Evolutionary conservation across 2,888 invertebrate species (phyloP).

Genomic region (Clepsis dumicolana): DNA sequence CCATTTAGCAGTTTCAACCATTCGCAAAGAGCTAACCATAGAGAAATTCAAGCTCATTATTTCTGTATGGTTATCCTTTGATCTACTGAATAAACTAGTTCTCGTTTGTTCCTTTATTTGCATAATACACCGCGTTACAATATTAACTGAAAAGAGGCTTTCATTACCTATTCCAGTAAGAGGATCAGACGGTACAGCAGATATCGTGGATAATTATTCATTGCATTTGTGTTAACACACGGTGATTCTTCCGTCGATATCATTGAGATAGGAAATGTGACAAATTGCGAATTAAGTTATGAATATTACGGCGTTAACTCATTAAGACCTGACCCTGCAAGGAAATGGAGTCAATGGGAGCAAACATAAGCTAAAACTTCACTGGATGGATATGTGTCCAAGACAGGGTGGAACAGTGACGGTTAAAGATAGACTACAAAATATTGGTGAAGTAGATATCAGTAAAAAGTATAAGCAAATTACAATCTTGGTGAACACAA

Average conservation of each 20-base stretch:
- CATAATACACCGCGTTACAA: conserved; percentile 29
- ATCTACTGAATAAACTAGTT: conserved; percentile 38
- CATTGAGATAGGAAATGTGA: not conserved
- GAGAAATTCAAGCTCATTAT: conserved; percentile 30
- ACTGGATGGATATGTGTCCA: too few relatives aligned
- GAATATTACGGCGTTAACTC: conserved; percentile 1
- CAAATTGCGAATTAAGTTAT: not conserved
- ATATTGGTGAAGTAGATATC: too few relatives aligned
- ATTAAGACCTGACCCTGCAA: not conserved
- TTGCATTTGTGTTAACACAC: not conserved
- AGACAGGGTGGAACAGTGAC: too few relatives aligned
- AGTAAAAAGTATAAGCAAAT: too few relatives aligned
- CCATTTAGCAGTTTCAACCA: not conserved
- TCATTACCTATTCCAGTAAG: conserved; percentile 10
- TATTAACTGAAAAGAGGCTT: conserved; percentile 27
- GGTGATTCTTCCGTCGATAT: not conserved
- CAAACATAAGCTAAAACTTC: too few relatives aligned
- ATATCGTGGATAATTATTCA: conserved; percentile 14
- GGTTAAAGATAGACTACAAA: too few relatives aligned
- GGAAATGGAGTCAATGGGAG: too few relatives aligned
- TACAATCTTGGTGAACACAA: not conserved
- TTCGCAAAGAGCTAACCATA: not conserved
- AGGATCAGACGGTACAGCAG: conserved; percentile 5
- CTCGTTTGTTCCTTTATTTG: conserved; percentile 25
- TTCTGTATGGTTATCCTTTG: conserved; percentile 32